Conservation (phyloP, 2,113 vertebrate genomes). For the Entomyzon cyanotis region DNA sequence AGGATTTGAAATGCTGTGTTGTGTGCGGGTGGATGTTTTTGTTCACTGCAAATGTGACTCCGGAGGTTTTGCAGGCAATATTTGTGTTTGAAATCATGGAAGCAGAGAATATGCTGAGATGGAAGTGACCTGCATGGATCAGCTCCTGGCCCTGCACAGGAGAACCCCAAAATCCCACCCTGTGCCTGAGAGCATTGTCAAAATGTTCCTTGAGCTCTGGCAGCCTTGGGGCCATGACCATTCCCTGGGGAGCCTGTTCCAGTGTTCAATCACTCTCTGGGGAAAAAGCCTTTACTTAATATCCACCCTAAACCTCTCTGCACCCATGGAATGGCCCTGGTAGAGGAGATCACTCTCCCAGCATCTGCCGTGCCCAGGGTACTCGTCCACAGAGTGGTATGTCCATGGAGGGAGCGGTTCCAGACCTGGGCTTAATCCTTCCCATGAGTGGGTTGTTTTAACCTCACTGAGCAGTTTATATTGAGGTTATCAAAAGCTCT, state of each 20-base stretch:
- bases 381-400: too few species aligned
- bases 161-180: neutral
- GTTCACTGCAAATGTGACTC: neutral
- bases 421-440: neutral
- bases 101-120: neutral
- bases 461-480: neutral
- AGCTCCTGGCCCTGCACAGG: neutral
- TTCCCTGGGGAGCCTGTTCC: neutral
- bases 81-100: neutral
- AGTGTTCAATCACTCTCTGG: neutral
- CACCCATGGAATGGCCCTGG: neutral
- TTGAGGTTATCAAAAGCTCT: neutral
- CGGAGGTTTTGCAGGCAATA: neutral
- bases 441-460: neutral
- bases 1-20: conserved; percentile 8
- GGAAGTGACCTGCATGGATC: neutral
- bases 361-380: neutral
- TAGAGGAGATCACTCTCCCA: neutral
- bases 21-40: neutral
- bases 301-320: neutral
- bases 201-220: neutral
- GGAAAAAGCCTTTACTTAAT: neutral
- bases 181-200: rapidly evolving
- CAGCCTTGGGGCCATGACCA: neutral
- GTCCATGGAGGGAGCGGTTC: neutral